Evolutionary conservation across 2,797 vertebrate genomes (phyloP).

Genomic region (Mormyrops attenuatus): DNA sequence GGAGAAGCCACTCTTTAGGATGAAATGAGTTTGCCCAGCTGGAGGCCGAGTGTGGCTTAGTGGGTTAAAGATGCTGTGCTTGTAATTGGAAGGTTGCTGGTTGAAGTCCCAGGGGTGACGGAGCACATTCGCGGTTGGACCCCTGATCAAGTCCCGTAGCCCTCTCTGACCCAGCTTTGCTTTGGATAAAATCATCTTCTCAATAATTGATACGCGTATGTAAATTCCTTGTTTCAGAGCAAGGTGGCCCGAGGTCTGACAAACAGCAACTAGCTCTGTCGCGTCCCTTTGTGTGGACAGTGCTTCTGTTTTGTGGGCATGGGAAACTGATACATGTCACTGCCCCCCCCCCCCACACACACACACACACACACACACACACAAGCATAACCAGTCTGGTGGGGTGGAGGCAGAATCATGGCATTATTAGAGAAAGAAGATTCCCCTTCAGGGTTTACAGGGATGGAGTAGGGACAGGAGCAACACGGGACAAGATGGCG

Average conservation of each 20-base stretch:
- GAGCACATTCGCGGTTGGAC: not conserved
- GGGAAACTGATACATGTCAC: not conserved
- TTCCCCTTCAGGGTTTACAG: not conserved
- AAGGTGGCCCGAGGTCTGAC: not conserved
- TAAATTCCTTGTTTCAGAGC: not conserved
- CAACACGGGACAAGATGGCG: not conserved
- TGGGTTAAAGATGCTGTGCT: not conserved
- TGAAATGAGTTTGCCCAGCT: not conserved
- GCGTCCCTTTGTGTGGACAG: not conserved
- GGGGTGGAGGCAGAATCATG: not conserved
- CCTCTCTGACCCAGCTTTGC: not conserved
- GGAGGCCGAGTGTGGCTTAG: not conserved
- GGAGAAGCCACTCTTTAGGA: not conserved
- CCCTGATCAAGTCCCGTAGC: not conserved
- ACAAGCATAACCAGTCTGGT: not conserved
- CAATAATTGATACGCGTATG: not conserved
- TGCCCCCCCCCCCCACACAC: not conserved
- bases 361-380: not conserved
- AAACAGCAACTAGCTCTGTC: not conserved
- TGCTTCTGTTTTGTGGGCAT: not conserved
- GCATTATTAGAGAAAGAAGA: not conserved
- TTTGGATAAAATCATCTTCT: not conserved
- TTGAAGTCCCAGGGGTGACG: not conserved
- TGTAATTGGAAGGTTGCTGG: not conserved
- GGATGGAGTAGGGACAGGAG: not conserved